Evolutionary conservation across 2,113 vertebrate species (phyloP).

Genomic region (Otocyon megalotis): DNA sequence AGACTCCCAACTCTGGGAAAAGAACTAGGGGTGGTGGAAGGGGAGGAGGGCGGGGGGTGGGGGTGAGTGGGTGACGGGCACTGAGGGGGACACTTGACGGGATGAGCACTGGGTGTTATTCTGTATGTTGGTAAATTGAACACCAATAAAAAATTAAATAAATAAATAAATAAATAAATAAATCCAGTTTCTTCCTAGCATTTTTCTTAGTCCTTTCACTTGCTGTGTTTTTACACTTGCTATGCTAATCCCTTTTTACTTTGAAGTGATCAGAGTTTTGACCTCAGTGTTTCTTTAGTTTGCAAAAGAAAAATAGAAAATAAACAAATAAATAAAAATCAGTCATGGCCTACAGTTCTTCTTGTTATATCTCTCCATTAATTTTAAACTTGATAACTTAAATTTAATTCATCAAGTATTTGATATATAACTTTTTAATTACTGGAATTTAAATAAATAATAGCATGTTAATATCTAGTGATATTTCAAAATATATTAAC

Average conservation of each 20-base stretch:
- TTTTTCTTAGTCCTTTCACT: background rate
- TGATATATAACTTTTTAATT: background rate
- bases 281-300: background rate
- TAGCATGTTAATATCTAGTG: background rate
- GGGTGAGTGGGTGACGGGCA: no score
- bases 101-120: no score
- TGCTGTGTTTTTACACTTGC: background rate
- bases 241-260: background rate
- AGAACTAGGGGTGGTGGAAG: no score
- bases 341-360: background rate
- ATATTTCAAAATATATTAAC: slow-evolving; percentile 38
- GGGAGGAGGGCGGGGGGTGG: no score
- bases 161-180: no score
- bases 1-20: no score
- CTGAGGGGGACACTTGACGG: no score
- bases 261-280: background rate
- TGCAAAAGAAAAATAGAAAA: background rate
- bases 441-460: slow-evolving; percentile 33
- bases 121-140: no score
- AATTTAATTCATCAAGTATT: background rate
- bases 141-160: no score
- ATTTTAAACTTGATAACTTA: background rate
- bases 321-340: background rate
- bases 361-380: background rate
- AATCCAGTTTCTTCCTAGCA: background rate